Conservation (phyloP, 2,797 vertebrate species). For the Megalops cyprinoides region DNA sequence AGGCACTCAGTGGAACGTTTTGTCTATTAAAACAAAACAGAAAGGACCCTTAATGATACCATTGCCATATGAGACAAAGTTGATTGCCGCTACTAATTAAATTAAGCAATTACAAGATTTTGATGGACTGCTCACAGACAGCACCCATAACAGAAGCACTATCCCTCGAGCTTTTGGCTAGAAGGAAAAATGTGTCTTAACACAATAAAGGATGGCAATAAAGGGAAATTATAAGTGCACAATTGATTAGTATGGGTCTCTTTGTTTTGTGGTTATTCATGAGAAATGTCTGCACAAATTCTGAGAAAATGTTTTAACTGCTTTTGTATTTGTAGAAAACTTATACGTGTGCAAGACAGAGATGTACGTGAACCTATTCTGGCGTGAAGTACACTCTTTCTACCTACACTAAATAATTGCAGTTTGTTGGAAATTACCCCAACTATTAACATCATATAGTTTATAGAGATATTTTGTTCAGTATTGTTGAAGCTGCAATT, state of each 20-base stretch:
- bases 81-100: not conserved
- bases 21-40: slow-evolving; percentile 2
- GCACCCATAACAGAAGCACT: not conserved
- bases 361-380: not conserved
- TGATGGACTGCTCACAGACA: not conserved
- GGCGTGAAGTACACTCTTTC: slow-evolving; percentile 7
- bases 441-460: not conserved
- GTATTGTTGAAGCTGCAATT: not conserved
- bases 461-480: slow-evolving; percentile 2
- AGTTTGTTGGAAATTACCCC: slow-evolving; percentile 9
- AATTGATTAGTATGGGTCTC: not conserved
- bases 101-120: slow-evolving; percentile 8
- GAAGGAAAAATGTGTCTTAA: not conserved
- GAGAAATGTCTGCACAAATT: not conserved
- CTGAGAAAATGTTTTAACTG: not conserved
- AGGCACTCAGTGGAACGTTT: slow-evolving; percentile 15
- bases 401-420: not conserved
- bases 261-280: slow-evolving; percentile 11
- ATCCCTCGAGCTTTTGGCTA: not conserved
- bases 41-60: slow-evolving; percentile 2
- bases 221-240: slow-evolving; percentile 11
- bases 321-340: slow-evolving; percentile 4
- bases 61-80: not conserved
- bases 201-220: not conserved
- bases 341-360: not conserved